These are phyloP conservation scores for Mythimna lalbum DNA, from an alignment of 2,888 invertebrate species.

Conservation along the genomic window DNA sequence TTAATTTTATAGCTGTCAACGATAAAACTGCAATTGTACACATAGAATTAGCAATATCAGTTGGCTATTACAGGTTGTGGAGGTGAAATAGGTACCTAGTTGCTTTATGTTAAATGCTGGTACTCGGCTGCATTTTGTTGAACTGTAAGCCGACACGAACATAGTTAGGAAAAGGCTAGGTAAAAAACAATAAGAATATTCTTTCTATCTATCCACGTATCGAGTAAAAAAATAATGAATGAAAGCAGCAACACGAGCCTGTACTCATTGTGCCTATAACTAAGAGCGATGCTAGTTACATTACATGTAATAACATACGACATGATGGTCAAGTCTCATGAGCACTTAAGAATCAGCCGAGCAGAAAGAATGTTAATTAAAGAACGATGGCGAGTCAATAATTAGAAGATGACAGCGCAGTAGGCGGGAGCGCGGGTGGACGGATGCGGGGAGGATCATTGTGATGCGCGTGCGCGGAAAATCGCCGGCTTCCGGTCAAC, in stretches of 20 bases:
- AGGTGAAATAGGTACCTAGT: too few species aligned
- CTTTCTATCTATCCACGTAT: background rate
- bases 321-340: conserved; percentile 39
- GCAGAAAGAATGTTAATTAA: conserved; percentile 67
- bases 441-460: conserved; percentile 73
- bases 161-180: too few species aligned
- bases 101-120: too few species aligned
- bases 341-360: conserved; percentile 52
- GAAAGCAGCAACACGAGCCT: conserved; percentile 11
- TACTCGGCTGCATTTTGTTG: too few species aligned
- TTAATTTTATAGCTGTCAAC: background rate
- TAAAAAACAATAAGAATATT: background rate
- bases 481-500: conserved; percentile 81
- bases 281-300: conserved; percentile 42
- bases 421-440: conserved; percentile 63
- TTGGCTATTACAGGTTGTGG: too few species aligned
- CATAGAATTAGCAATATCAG: background rate
- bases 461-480: conserved; percentile 81
- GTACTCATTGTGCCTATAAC: conserved; percentile 16
- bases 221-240: conserved; percentile 7
- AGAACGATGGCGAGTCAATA: conserved; percentile 65
- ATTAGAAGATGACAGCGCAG: conserved; percentile 74
- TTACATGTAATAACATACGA: conserved; percentile 55
- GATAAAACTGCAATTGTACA: background rate
- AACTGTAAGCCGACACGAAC: too few species aligned